Evolutionary conservation across 1,140 invertebrate genomes (phyloP).

Genomic region (Pemphigus obesinymphae): DNA sequence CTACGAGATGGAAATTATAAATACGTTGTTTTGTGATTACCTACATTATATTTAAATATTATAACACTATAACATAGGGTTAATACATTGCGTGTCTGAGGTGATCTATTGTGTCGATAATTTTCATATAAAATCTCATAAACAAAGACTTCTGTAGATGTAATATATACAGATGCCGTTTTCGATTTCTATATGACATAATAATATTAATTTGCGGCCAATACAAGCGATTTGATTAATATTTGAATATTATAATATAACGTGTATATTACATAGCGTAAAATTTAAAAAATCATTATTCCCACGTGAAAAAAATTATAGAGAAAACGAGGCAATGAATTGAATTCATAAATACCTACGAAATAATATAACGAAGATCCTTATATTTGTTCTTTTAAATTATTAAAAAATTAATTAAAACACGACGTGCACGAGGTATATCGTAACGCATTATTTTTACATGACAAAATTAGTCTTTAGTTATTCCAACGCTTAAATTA

Average conservation of each 20-base stretch:
- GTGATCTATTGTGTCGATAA: too few species aligned
- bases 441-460: neutral
- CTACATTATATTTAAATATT: too few species aligned
- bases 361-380: neutral
- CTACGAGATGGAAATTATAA: too few species aligned
- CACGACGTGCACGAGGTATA: too few species aligned
- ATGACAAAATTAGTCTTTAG: neutral
- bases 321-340: neutral
- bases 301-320: neutral
- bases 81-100: neutral
- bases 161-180: neutral
- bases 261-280: neutral
- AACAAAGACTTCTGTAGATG: neutral
- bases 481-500: neutral
- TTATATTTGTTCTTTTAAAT: neutral
- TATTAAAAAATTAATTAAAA: neutral
- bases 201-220: neutral
- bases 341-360: too few species aligned
- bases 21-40: too few species aligned
- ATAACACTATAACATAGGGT: too few species aligned
- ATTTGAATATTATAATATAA: neutral
- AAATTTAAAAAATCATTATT: neutral
- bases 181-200: too few species aligned
- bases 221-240: too few species aligned
- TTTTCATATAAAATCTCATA: neutral